These are phyloP conservation scores for Poecile atricapillus DNA, from an alignment of 2,113 vertebrate species.

Conservation along the genomic window DNA sequence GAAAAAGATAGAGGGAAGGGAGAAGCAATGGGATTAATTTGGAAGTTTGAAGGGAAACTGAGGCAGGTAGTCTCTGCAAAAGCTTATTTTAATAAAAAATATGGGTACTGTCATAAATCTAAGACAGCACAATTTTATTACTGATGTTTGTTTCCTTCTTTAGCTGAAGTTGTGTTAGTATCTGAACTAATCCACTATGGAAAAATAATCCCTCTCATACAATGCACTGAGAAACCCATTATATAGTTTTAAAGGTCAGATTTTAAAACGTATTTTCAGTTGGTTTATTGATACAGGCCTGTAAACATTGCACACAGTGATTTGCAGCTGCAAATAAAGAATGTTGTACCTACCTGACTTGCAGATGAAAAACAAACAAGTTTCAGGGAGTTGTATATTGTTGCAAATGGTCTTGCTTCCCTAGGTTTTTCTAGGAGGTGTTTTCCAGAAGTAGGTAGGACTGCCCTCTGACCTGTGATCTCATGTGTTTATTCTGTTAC, in stretches of 20 bases:
- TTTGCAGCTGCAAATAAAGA: background rate
- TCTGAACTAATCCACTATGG: background rate
- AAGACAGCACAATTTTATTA: background rate
- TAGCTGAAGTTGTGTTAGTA: background rate
- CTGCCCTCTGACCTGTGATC: background rate
- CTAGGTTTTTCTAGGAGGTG: background rate
- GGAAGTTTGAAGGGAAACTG: background rate
- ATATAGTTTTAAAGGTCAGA: slow-evolving; percentile 21
- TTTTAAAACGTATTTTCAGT: background rate
- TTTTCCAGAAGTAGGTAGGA: background rate
- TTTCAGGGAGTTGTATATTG: background rate
- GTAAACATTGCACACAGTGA: background rate
- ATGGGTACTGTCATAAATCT: background rate
- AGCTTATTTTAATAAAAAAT: background rate
- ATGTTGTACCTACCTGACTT: background rate
- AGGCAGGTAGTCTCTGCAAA: background rate
- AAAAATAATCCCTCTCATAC: background rate
- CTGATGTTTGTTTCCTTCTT: background rate
- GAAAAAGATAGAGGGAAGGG: background rate
- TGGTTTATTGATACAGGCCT: background rate
- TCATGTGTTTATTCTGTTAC: background rate
- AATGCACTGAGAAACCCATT: background rate
- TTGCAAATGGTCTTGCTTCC: background rate
- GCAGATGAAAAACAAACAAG: background rate
- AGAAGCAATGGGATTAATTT: background rate